Base-by-base conservation (phyloP, 2,113 vertebrate genomes). In the Glaucomys volans region DNA sequence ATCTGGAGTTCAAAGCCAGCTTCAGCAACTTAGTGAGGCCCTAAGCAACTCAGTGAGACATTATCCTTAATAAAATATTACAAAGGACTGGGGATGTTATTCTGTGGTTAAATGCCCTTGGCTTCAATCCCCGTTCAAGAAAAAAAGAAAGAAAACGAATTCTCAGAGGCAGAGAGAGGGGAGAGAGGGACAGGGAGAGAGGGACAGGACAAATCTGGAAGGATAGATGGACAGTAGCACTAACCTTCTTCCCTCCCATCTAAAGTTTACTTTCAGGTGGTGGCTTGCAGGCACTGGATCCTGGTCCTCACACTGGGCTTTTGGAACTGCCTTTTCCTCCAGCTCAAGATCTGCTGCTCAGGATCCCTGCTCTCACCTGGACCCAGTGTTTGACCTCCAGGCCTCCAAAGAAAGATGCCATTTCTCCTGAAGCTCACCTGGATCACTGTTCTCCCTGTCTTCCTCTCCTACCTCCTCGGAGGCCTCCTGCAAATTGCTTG, bases 161-260 rank as follows among this genome's bases (percentile, higher is more conserved):
- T 59, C 57, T 30, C 67, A 75, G 84, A 66, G 35, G 35, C 28
- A 52, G 79, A 20, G 71, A 66, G n/a, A 10, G 20, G 54, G 14
- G 40, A 7, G 1, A 30, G 22, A 20, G 54, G 14, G 40, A 7
- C 2, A 30, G 22, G 18, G 32, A 28, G 6, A 89, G 13, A 81
- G 35, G 7, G 24, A 37, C 30, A 54, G 12, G 24, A 37, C 30
- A 54, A 12, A 17, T 54, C 5, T 13, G 37, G 14, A 16, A 74
- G 67, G 22, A 52, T 5, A 0, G n/a, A 7, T 1, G 13, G 59
- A 67, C 40, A 64, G 11, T 35, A 4, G 1, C 1, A 44, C 42
- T 37, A 35, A 79, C 2, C 9, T 12, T 85, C 13, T 44, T 44
- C 12, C 47, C 74, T n/a, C 16, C 26, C 26, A 14, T 50, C 37